These are phyloP conservation scores for Sclerurus mexicanus DNA, from an alignment of 2,113 vertebrate species.

Conservation along the genomic window DNA sequence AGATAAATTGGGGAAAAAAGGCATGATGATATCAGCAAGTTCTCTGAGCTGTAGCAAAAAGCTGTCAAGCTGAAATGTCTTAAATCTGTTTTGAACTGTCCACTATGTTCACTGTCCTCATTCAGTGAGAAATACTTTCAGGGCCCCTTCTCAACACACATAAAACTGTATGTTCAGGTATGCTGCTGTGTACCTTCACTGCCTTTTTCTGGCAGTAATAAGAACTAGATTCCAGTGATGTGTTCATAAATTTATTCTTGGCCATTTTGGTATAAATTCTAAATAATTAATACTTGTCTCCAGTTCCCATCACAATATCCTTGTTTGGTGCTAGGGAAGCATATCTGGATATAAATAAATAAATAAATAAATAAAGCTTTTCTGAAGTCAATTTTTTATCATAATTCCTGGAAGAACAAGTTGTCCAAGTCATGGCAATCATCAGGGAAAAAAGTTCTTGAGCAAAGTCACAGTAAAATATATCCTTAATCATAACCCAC, in stretches of 20 bases:
- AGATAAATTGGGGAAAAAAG: not conserved
- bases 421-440: not conserved
- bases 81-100: not conserved
- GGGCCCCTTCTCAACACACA: not conserved
- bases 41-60: not conserved
- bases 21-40: not conserved
- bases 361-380: not conserved
- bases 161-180: not conserved
- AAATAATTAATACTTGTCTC: not conserved
- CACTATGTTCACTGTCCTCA: fast-evolving
- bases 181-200: not conserved
- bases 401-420: conserved; percentile 9
- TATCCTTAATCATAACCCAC: conserved; percentile 7
- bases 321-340: not conserved
- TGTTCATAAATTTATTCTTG: not conserved
- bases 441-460: not conserved
- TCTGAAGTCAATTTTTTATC: not conserved
- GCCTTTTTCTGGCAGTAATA: not conserved
- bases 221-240: not conserved
- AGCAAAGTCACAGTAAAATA: not conserved
- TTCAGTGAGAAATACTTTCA: not conserved
- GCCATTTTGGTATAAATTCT: not conserved
- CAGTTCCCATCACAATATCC: not conserved
- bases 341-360: not conserved
- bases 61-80: not conserved